phyloP scores from a whole-genome alignment of 2,113 vertebrate genomes.

The Pelmatolapia mariae region DNA sequence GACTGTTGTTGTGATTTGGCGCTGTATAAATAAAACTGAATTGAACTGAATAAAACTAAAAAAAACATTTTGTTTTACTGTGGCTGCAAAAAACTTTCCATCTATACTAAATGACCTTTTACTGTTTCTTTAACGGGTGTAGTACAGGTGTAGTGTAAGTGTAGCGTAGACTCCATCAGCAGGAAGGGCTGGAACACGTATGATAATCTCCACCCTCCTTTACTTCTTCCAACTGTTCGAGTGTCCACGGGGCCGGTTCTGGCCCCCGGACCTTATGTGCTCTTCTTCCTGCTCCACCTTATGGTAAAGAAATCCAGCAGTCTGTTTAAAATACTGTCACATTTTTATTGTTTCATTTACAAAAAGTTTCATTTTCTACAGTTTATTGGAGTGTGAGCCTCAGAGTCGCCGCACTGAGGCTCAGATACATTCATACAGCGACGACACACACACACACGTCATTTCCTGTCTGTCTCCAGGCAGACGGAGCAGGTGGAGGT shows the following conservation, averaged over 20 bases:
- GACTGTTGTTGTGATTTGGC: too few species aligned
- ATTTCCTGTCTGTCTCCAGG: slow-evolving; percentile 27
- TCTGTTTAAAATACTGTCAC: slow-evolving; percentile 66
- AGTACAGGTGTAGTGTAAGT: rapidly evolving
- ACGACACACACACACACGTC: slow-evolving; percentile 74
- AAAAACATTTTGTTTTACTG: not conserved
- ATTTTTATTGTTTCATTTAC: slow-evolving; percentile 79
- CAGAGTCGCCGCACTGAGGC: slow-evolving; percentile 75
- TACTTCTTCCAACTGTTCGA: not conserved
- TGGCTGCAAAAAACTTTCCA: not conserved
- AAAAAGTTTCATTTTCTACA: slow-evolving; percentile 74
- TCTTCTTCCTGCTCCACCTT: not conserved
- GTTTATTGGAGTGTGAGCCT: not conserved
- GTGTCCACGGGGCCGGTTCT: not conserved
- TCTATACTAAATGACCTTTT: not conserved
- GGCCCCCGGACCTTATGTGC: not conserved
- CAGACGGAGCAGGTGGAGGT: slow-evolving; percentile 77
- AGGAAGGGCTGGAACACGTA: not conserved
- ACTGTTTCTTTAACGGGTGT: not conserved
- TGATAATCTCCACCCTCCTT: not conserved
- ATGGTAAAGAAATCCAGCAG: not conserved
- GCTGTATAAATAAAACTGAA: too few species aligned
- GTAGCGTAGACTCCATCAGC: not conserved
- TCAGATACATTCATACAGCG: slow-evolving; percentile 80
- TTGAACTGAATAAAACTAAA: not conserved